These are phyloP conservation scores for Danio jaintianensis DNA, from an alignment of 2,797 vertebrate genomes.

Conservation along the genomic window DNA sequence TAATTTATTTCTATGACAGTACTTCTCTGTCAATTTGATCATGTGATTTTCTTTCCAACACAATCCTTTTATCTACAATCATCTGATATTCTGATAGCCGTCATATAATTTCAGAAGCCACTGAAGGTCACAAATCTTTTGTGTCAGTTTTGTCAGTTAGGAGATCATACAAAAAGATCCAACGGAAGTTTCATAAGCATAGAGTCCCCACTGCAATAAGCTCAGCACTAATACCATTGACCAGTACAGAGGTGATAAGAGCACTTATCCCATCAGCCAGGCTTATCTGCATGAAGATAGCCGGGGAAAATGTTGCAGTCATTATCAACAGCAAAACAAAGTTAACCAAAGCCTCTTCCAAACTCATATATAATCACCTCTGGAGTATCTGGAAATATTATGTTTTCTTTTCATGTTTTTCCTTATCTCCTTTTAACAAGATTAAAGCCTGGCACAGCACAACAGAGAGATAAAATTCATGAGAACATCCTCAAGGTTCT, in stretches of 20 bases:
- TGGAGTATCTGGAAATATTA: conserved; percentile 60
- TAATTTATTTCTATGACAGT: background rate
- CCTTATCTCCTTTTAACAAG: conserved; percentile 57
- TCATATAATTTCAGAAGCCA: background rate
- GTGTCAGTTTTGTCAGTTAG: background rate
- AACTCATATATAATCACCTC: conserved; percentile 57
- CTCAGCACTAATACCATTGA: conserved; percentile 12
- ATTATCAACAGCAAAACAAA: conserved; percentile 46
- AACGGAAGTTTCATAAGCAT: background rate
- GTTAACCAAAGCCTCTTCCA: conserved; percentile 38
- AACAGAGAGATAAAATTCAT: conserved; percentile 57
- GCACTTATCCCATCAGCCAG: background rate
- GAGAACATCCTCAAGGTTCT: conserved; percentile 32
- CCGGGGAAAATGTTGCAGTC: conserved; percentile 7
- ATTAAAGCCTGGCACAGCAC: conserved; percentile 55
- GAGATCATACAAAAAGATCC: conserved; percentile 2
- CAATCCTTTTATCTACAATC: conserved; percentile 9
- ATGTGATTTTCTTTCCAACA: conserved; percentile 8
- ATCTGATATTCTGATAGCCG: background rate
- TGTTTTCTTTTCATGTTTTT: conserved; percentile 50
- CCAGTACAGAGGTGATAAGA: conserved; percentile 25
- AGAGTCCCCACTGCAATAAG: conserved; percentile 1
- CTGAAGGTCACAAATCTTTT: conserved; percentile 10
- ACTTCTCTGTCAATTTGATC: background rate
- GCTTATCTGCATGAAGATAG: conserved; percentile 43